These are phyloP conservation scores for Ictidomys tridecemlineatus DNA, from an alignment of 2,113 vertebrate species.

Conservation along the genomic window DNA sequence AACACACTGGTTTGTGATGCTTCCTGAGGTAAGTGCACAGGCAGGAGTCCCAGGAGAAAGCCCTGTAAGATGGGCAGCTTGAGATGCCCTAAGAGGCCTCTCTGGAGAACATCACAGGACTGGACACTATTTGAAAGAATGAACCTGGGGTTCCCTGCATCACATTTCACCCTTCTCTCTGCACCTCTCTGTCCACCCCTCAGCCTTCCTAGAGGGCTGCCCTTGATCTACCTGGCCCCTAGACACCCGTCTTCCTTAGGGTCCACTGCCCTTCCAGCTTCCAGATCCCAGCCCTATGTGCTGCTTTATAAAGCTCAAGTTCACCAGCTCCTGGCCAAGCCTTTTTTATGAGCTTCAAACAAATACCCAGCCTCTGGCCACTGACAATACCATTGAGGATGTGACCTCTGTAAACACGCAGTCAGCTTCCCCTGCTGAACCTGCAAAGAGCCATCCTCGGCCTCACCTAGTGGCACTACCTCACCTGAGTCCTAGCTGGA, in stretches of 20 bases:
- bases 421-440: background rate
- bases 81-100: background rate
- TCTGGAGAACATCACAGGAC: background rate
- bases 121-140: too few relatives aligned
- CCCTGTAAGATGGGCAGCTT: background rate
- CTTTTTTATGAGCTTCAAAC: background rate
- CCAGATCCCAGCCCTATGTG: background rate
- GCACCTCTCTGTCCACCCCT: background rate
- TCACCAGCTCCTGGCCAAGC: background rate
- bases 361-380: background rate
- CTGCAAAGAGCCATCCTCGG: background rate
- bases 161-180: fast-evolving
- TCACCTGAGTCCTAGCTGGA: background rate
- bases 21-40: background rate
- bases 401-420: background rate
- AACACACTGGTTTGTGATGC: fast-evolving
- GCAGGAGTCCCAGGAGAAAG: too few relatives aligned
- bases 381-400: too few relatives aligned
- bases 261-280: background rate
- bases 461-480: background rate
- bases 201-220: background rate
- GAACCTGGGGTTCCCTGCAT: background rate
- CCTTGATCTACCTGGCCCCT: background rate
- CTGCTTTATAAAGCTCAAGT: background rate
- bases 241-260: background rate